Base-by-base conservation (phyloP, 2,888 invertebrate species). In the Spilosoma lubricipeda region DNA sequence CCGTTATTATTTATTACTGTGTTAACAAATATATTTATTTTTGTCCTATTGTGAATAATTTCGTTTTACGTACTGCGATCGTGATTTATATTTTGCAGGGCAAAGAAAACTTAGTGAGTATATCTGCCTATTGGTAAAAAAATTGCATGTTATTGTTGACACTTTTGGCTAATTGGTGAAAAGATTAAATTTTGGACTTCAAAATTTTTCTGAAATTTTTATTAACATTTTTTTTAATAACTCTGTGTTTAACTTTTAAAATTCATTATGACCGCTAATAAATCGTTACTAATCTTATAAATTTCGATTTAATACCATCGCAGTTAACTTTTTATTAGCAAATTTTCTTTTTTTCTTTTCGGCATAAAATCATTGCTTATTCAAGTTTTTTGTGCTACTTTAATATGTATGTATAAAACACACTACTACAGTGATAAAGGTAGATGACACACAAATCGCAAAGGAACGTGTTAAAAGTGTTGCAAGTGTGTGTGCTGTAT, bases 81-180 rank as follows among this genome's bases (percentile, higher is more conserved):
- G 88, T 93, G 89, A 92, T 93, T 93, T 89, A 93, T 92, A 94
- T 92, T 89, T 95, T 96, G 77, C 96, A 96, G 96, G 96, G 95
- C 80, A 95, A 94, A 93, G 95, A 96, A 91, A 96, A 93, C 89
- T 93, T 96, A 94, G 96, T 96, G 92, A 96, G 96, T 96, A 95
- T 92, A 75, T 80, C 88, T 80, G 85, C 83, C 85, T 82, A 85
- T 88, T 86, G 88, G 93, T 94, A 93, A 93, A 93, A 88, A 87
- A 68, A 88, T n/a, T 36, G 93, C 92, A 92, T 93, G 93, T 74
- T 64, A 68, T 77, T 81, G 81, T 81, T 77, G 68, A 80, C 72
- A 80, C 75, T 81, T 85, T 85, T 84, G 75, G 83, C 79, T 80
- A 77, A 82, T 81, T 77, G 76, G 79, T 71, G 73, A 77, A 77